Conservation (phyloP, 2,797 vertebrate genomes). For the Pseudochirops corinnae region DNA sequence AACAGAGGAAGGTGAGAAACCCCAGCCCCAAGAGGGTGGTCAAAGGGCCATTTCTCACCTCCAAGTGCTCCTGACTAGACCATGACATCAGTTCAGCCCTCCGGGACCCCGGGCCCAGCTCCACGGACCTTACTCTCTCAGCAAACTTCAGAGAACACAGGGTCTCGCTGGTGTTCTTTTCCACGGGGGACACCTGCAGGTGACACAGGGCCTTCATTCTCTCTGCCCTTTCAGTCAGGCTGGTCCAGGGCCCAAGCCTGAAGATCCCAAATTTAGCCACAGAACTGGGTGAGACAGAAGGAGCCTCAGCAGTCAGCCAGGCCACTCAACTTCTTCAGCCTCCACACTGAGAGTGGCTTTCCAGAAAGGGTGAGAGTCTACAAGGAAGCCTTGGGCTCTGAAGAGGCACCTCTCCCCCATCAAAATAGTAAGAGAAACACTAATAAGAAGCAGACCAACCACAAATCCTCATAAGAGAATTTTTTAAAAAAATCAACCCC, state of each 20-base stretch:
- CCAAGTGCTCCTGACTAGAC: constrained; percentile 92
- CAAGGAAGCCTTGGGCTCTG: not conserved
- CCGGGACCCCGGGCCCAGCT: constrained; percentile 89
- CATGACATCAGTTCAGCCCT: constrained; percentile 90
- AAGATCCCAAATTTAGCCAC: not conserved
- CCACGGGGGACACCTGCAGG: constrained; percentile 91
- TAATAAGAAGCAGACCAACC: not conserved
- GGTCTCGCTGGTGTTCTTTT: constrained; percentile 93
- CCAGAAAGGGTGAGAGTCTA: not conserved
- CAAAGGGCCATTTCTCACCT: constrained; percentile 85
- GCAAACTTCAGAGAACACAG: constrained; percentile 99
- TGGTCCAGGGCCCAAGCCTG: fast-evolving
- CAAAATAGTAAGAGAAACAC: not conserved
- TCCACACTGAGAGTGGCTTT: not conserved
- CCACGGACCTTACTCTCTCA: constrained; percentile 94
- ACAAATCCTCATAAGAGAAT: not conserved
- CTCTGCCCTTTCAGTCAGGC: not conserved
- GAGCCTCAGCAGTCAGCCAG: not conserved
- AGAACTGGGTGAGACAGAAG: fast-evolving
- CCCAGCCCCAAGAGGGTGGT: not conserved
- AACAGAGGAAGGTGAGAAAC: not conserved
- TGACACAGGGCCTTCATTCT: not conserved
- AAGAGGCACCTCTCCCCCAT: not conserved
- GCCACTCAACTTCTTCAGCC: not conserved
- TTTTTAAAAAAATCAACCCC: too few relatives aligned